phyloP scores from a whole-genome alignment of 2,113 vertebrate genomes.

The Rissa tridactyla region DNA sequence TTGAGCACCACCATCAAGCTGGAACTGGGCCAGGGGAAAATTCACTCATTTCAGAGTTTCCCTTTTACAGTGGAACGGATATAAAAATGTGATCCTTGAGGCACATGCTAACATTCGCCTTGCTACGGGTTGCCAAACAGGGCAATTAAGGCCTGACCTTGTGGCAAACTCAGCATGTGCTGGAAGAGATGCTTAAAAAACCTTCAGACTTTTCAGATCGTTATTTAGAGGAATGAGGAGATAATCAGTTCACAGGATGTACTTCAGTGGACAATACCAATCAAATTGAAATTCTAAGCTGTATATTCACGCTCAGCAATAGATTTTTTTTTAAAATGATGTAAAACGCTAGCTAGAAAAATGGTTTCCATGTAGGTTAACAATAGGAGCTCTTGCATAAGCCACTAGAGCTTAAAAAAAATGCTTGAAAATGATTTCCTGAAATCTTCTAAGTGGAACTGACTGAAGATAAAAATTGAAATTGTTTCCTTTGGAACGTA shows the following conservation, averaged over 20 bases:
- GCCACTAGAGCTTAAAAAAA: not conserved
- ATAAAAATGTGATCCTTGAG: not conserved
- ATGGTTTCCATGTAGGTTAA: constrained; percentile 1
- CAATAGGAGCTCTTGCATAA: constrained; percentile 24
- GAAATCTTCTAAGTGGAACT: not conserved
- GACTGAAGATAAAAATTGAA: not conserved
- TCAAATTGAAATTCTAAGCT: not conserved
- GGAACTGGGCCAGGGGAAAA: not conserved
- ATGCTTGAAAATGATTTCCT: not conserved
- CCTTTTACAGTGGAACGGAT: not conserved
- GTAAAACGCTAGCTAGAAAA: not conserved
- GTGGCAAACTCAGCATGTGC: not conserved
- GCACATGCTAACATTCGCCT: not conserved
- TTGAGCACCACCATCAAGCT: not conserved
- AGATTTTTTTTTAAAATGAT: not conserved
- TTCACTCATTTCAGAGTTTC: not conserved
- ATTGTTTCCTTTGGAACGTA: not conserved
- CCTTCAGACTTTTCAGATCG: not conserved
- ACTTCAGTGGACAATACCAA: not conserved
- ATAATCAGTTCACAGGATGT: not conserved
- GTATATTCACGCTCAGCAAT: not conserved
- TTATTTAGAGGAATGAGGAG: not conserved
- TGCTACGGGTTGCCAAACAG: fast-evolving
- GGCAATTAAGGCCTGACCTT: not conserved
- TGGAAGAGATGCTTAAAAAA: not conserved